These are phyloP conservation scores for Manis crassicaudata DNA, from an alignment of 2,797 vertebrate species.

Conservation along the genomic window DNA sequence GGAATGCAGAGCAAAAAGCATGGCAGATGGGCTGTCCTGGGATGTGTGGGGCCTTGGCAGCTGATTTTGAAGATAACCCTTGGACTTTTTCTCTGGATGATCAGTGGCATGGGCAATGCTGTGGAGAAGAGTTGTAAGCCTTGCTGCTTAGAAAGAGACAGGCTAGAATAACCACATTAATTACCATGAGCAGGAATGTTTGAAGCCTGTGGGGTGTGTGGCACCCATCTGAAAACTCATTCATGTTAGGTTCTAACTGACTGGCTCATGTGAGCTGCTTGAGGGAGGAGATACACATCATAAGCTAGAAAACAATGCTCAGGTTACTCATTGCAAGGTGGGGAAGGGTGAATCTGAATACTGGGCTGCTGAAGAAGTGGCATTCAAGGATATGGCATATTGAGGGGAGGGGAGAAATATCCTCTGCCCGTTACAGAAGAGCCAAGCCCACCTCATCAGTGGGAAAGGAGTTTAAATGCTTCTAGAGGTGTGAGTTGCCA, in stretches of 20 bases:
- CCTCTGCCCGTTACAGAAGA: neutral
- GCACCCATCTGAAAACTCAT: neutral
- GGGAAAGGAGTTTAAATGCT: neutral
- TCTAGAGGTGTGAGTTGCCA: neutral
- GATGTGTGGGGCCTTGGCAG: conserved; percentile 79
- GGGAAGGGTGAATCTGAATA: neutral
- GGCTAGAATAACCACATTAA: neutral
- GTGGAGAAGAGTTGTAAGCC: neutral
- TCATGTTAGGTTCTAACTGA: neutral
- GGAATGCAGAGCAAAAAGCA: conserved; percentile 69
- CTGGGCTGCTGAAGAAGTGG: neutral
- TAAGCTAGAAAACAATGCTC: neutral
- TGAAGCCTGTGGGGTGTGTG: neutral
- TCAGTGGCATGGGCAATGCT: conserved; percentile 81
- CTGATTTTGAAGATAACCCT: conserved; percentile 82
- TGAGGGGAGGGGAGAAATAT: neutral
- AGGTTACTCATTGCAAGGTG: neutral
- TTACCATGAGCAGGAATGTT: neutral
- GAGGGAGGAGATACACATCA: neutral
- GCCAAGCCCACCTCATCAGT: neutral
- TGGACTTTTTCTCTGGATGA: conserved; percentile 81
- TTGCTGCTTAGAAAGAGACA: neutral
- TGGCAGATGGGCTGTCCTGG: conserved; percentile 81
- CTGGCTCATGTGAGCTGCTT: neutral
- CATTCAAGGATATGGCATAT: neutral